phyloP scores from a whole-genome alignment of 2,888 invertebrate species.

The Dexiosoma caninum region DNA sequence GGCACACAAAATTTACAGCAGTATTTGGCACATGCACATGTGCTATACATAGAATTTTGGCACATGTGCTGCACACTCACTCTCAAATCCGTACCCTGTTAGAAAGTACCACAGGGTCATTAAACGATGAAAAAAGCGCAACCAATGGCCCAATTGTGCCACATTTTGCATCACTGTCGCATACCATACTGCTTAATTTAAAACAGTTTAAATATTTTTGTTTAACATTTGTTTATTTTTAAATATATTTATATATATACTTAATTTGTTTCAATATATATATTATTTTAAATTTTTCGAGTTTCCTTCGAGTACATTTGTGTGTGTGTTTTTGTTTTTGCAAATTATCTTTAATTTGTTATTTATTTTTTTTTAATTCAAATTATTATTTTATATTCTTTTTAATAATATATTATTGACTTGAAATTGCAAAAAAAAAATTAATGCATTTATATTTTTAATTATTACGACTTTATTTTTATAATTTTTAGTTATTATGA shows the following conservation, averaged over 20 bases:
- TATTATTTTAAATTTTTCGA: slow-evolving; percentile 26
- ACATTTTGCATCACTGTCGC: no score
- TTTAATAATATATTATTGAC: slow-evolving; percentile 23
- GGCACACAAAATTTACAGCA: no score
- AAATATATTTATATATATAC: neutral
- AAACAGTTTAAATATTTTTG: neutral
- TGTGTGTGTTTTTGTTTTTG: slow-evolving; percentile 13
- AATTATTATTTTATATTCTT: neutral
- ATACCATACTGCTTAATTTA: no score
- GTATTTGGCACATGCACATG: no score
- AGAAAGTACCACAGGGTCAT: no score
- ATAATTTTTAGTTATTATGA: neutral
- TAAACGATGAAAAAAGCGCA: no score
- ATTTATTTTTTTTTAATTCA: neutral
- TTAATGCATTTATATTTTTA: slow-evolving; percentile 18
- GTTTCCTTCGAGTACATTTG: slow-evolving; percentile 15
- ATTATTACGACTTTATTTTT: neutral
- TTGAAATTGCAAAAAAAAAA: slow-evolving; percentile 19
- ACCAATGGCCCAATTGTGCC: no score
- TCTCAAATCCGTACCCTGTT: no score
- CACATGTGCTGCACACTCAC: no score
- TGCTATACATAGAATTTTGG: no score
- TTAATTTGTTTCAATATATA: slow-evolving; percentile 23
- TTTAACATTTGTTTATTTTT: slow-evolving; percentile 44
- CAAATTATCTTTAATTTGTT: slow-evolving; percentile 34